phyloP scores from a whole-genome alignment of 2,113 vertebrate species.

The Heterotilapia buettikoferi region DNA sequence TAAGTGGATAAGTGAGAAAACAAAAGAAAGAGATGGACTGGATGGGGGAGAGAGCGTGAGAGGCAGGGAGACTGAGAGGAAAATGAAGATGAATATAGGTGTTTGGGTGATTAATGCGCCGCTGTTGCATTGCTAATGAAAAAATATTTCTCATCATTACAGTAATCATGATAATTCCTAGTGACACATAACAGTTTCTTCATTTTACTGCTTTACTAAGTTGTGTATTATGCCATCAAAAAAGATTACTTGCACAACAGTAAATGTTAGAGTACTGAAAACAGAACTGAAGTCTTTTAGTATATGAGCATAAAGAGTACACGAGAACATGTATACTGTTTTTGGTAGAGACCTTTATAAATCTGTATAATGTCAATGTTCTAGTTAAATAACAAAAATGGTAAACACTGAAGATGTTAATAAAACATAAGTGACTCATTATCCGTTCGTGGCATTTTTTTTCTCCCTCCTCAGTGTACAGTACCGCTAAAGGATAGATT shows the following conservation, averaged over 20 bases:
- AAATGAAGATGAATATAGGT: constrained; percentile 39
- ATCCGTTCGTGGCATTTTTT: fast-evolving
- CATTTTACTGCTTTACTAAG: background rate
- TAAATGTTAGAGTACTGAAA: background rate
- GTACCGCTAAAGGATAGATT: background rate
- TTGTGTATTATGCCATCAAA: background rate
- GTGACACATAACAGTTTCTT: constrained; percentile 6
- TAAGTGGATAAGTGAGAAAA: constrained; percentile 52
- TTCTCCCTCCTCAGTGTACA: background rate
- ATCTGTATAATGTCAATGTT: background rate
- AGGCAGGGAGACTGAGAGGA: constrained; percentile 2
- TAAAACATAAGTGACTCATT: background rate
- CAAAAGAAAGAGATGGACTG: constrained; percentile 26
- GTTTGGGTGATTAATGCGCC: constrained; percentile 37
- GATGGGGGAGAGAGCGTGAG: constrained; percentile 1
- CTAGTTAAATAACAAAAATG: background rate
- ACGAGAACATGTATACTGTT: background rate
- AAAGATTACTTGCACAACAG: background rate
- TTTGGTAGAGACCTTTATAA: background rate
- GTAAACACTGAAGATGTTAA: background rate
- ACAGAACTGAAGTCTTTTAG: background rate
- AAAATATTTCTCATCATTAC: constrained; percentile 30
- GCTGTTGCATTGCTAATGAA: constrained; percentile 32
- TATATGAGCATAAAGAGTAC: background rate
- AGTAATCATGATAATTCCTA: constrained; percentile 27